Evolutionary conservation across 2,797 vertebrate species (phyloP).

Genomic region (Enteromius paludinosus): DNA sequence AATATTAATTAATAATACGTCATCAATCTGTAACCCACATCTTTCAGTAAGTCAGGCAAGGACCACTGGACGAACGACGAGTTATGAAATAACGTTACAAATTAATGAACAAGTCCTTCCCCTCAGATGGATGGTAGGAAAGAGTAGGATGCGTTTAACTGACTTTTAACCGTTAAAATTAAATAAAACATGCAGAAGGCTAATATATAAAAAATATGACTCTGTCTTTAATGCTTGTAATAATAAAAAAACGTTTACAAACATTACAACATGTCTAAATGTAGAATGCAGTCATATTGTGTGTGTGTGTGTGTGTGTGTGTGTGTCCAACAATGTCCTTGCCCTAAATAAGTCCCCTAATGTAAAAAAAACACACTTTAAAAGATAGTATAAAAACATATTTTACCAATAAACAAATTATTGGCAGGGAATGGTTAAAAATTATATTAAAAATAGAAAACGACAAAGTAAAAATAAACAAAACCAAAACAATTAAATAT

Average conservation of each 20-base stretch:
- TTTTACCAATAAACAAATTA: neutral
- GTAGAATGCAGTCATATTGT: neutral
- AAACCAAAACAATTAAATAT: no score
- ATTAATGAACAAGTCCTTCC: neutral
- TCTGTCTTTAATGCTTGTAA: neutral
- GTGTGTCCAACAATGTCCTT: neutral
- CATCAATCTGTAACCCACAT: neutral
- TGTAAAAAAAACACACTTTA: no score
- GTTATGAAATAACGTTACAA: neutral
- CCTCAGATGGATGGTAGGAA: neutral
- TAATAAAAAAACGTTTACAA: no score
- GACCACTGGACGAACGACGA: neutral
- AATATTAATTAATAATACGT: constrained; percentile 12
- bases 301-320: neutral
- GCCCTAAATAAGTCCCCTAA: neutral
- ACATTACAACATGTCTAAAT: no score
- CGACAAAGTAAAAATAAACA: neutral
- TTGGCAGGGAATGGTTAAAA: neutral
- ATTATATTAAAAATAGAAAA: neutral
- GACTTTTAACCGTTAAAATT: neutral
- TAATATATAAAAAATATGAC: neutral
- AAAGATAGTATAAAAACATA: no score
- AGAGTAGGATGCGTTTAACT: neutral
- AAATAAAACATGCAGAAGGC: neutral
- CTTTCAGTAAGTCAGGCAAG: neutral